Evolutionary conservation across 2,113 vertebrate species (phyloP).

Genomic region (Taurulus bubalis): DNA sequence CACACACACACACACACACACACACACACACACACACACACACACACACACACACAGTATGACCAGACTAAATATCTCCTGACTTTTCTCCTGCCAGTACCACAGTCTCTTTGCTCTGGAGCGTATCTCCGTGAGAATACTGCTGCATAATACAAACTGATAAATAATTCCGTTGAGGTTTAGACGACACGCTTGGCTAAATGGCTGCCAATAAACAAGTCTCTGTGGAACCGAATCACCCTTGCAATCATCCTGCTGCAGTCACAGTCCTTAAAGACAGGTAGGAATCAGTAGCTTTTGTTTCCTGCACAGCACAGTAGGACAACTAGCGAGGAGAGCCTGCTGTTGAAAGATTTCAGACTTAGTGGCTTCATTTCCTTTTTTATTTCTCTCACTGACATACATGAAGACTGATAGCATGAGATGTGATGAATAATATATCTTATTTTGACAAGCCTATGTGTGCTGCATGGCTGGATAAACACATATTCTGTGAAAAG

Average conservation of each 20-base stretch:
- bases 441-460: constrained; percentile 25
- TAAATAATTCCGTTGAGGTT: constrained; percentile 58
- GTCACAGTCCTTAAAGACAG: constrained; percentile 55
- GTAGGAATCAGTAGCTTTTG: constrained; percentile 40
- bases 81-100: constrained; percentile 43
- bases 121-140: constrained; percentile 41
- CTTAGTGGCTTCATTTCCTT: constrained; percentile 25
- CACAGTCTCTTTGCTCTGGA: constrained; percentile 20
- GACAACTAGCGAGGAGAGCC: neutral
- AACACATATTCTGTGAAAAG: constrained; percentile 16
- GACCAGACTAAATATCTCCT: constrained; percentile 44
- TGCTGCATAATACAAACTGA: constrained; percentile 28
- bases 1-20: neutral
- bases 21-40: no score
- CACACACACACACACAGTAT: neutral
- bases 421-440: constrained; percentile 34
- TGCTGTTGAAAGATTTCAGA: constrained; percentile 13
- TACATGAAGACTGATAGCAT: constrained; percentile 3
- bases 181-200: constrained; percentile 57
- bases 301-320: constrained; percentile 38
- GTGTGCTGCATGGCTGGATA: constrained; percentile 5
- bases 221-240: constrained; percentile 55
- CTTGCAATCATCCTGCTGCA: constrained; percentile 50
- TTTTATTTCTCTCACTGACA: constrained; percentile 4
- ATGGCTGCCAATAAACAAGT: constrained; percentile 64